Evolutionary conservation across 2,797 vertebrate species (phyloP).

Genomic region (Hirundo rustica): DNA sequence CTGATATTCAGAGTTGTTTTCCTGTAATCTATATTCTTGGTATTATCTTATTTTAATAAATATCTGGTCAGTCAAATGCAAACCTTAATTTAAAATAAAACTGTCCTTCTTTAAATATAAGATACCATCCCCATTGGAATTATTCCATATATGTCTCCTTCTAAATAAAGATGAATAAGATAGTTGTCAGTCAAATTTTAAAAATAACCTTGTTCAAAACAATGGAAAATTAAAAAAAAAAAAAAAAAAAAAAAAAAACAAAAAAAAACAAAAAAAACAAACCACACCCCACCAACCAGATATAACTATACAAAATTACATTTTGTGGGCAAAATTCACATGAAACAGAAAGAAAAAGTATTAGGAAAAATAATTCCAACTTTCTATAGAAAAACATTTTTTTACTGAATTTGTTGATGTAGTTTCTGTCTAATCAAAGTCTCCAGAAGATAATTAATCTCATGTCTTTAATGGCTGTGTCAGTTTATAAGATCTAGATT

Average conservation of each 20-base stretch:
- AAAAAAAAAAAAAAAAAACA: too few species aligned
- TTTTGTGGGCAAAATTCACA: background rate
- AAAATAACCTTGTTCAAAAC: background rate
- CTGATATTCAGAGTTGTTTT: background rate
- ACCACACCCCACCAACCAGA: too few species aligned
- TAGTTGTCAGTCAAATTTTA: background rate
- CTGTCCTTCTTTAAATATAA: background rate
- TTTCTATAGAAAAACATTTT: background rate
- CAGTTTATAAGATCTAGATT: background rate
- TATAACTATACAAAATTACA: accelerated
- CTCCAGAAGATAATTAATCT: background rate
- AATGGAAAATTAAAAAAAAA: background rate
- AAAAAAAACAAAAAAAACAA: too few species aligned
- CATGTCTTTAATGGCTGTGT: background rate
- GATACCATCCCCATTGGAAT: accelerated
- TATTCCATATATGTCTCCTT: background rate
- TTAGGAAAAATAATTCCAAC: background rate
- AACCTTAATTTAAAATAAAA: background rate
- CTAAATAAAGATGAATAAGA: background rate
- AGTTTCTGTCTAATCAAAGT: background rate
- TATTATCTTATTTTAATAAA: background rate
- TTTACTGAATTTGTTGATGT: background rate
- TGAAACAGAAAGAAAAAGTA: background rate
- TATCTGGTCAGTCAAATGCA: background rate
- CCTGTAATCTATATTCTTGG: background rate